Evolutionary conservation across 2,888 invertebrate genomes (phyloP).

Genomic region (Adineta ricciae): DNA sequence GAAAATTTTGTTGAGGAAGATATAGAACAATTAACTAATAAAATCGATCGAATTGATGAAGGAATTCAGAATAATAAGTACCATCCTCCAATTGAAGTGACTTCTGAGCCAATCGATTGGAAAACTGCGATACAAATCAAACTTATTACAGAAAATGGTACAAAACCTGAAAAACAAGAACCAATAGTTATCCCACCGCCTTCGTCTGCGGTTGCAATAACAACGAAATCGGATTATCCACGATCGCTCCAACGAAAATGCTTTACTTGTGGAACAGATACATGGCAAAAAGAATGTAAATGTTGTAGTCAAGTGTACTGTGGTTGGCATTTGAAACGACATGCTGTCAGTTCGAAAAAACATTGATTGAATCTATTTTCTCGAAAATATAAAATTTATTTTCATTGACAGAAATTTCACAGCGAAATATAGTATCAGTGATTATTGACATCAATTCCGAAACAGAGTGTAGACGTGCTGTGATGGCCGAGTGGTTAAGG

Average conservation of each 20-base stretch:
- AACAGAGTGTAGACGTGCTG: background rate
- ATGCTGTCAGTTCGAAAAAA: background rate
- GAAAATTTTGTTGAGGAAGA: background rate
- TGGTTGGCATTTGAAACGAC: background rate
- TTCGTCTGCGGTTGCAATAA: background rate
- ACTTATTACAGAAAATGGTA: background rate
- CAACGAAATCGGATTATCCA: background rate
- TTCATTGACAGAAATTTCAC: background rate
- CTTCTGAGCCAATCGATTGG: background rate
- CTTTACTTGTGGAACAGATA: background rate
- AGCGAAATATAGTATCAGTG: background rate
- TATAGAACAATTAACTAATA: background rate
- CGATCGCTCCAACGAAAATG: background rate
- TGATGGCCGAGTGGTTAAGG: background rate
- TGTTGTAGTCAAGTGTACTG: background rate
- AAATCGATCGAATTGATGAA: background rate
- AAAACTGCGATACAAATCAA: background rate
- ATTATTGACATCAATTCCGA: background rate
- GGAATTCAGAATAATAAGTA: background rate
- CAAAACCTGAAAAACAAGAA: background rate
- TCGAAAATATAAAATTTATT: background rate
- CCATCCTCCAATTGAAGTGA: background rate
- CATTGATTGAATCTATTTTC: background rate
- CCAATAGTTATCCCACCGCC: background rate
- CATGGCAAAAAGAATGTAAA: conserved; percentile 10